phyloP scores from a whole-genome alignment of 2,888 invertebrate species.

The Diloba caeruleocephala region DNA sequence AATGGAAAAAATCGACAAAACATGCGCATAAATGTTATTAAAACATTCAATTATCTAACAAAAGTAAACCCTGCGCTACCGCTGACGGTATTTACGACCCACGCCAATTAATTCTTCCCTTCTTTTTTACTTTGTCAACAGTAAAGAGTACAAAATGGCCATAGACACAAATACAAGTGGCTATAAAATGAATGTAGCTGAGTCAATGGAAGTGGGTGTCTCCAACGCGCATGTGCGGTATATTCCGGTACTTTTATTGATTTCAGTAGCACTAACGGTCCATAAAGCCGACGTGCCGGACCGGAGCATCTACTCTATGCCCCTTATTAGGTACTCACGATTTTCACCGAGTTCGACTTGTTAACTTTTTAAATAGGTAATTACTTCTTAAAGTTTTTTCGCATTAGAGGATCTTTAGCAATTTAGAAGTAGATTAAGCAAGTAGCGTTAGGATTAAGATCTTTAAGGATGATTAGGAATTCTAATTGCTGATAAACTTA shows the following conservation, averaged over 20 bases:
- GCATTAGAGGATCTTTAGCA: slow-evolving; percentile 42
- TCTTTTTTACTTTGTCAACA: slow-evolving; percentile 79
- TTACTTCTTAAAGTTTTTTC: slow-evolving; percentile 61
- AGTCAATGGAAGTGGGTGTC: slow-evolving; percentile 79
- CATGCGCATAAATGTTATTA: slow-evolving; percentile 44
- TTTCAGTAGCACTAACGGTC: slow-evolving; percentile 92
- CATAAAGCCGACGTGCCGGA: slow-evolving; percentile 87
- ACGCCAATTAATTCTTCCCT: slow-evolving; percentile 76
- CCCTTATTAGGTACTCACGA: slow-evolving; percentile 87
- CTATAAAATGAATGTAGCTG: slow-evolving; percentile 88
- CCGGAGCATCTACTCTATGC: slow-evolving; percentile 81
- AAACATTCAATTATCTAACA: slow-evolving; percentile 52
- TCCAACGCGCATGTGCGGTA: slow-evolving; percentile 88
- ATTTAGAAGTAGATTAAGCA: slow-evolving; percentile 52
- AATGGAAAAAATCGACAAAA: neutral
- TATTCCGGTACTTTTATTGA: slow-evolving; percentile 91
- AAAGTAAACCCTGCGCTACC: slow-evolving; percentile 65
- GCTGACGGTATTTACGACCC: slow-evolving; percentile 68
- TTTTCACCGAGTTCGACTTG: slow-evolving; percentile 81
- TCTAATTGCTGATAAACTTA: slow-evolving; percentile 32
- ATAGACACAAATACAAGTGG: slow-evolving; percentile 89
- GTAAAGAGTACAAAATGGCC: slow-evolving; percentile 84
- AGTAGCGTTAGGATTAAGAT: slow-evolving; percentile 46
- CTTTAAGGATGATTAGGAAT: slow-evolving; percentile 35
- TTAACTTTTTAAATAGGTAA: slow-evolving; percentile 80